Base-by-base conservation (phyloP, 2,797 vertebrate genomes). In the Sebastes ruberrimus region DNA sequence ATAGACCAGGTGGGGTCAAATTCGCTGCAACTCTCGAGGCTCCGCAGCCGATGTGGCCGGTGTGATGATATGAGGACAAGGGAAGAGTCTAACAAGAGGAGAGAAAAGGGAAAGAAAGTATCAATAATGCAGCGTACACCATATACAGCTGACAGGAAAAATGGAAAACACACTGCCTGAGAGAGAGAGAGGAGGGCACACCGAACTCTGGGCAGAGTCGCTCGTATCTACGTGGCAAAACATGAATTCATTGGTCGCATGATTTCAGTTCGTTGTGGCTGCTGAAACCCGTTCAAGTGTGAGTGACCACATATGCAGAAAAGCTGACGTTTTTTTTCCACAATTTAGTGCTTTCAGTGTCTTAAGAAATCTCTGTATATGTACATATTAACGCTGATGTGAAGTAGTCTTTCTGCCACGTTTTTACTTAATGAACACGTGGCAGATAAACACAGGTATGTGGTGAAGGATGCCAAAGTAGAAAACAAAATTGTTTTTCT, bases 81-180 rank as follows among this genome's bases (percentile, higher is more conserved):
- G 73, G 76, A 78, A 79, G 89, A 91, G 80, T 86, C 75, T 83
- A 92, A 92, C 89, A 89, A 91, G 87, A 89, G 85, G 55, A 85
- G 84, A 78, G 82, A 55, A 85, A 81, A 89, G 74, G 77, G 68
- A 71, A 84, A 84, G 75, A 76, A 77, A 88, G 73, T 92, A 93
- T 94, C 90, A 94, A 95, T 94, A 94, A 94, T 95, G 93, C 87
- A 94, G 86, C 62, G n/a, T 81, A 86, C 60, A 71, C 79, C 80
- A 64, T 91, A 88, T 86, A 85, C 88, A 85, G 87, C 86, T 88
- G 83, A 89, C 83, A 81, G 84, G 76, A 78, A 83, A 91, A 89
- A 86, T 86, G 83, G 86, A 88, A 90, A 90, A 88, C 66, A 88
- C 68, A 69, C 78, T 57, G 78, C 28, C 71, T 68, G 71, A 87